Base-by-base conservation (phyloP, 1,140 invertebrate species). In the Drosophila takahashii region DNA sequence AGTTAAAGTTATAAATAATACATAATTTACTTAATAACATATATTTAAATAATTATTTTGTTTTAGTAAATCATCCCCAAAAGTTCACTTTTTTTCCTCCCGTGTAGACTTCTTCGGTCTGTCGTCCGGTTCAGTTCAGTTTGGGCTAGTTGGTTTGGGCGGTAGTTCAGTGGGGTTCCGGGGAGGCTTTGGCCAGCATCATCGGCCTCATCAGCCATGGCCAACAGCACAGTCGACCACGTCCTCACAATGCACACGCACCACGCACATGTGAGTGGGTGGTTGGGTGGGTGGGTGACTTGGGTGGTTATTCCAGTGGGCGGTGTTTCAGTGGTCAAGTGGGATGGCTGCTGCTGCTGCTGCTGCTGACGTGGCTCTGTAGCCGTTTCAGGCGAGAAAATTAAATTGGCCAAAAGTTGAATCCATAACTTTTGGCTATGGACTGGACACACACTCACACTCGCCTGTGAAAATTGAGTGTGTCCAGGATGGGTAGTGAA, bases 391-490 rank as follows among this genome's bases (percentile, higher is more conserved):
- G 87, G 87, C 87, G 87, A 90, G 87, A 90, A 90, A 90, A 90
- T 90, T 90, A 90, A 90, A 90, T 90, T 90, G 87, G 87, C 87
- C 87, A 90, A 90, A 90, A 90, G 87, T 90, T 90, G 87, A 90
- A 90, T 90, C 86, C 87, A 90, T 90, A 90, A 90, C 86, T 90
- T 90, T 90, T 90, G 86, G 86, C 86, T 90, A 90, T 90, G 73
- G 85, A 77, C 86, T 73, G 79, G 59, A 77, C 62, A 77, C 72
- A 77, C 72, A 74, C 76, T 34, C 51, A 56, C 47, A 51, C 54
- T 34, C 44, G 81, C 69, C 81, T 86, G 81, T 50, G 83, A 86
- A 86, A 86, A 87, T 86, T 86, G 81, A 81, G 83, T 78, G 78
- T 86, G 76, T 72, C 83, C 73, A 34, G 62, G 42, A 70, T 56